Evolutionary conservation across 2,888 invertebrate genomes (phyloP).

Genomic region (Troides aeacus): DNA sequence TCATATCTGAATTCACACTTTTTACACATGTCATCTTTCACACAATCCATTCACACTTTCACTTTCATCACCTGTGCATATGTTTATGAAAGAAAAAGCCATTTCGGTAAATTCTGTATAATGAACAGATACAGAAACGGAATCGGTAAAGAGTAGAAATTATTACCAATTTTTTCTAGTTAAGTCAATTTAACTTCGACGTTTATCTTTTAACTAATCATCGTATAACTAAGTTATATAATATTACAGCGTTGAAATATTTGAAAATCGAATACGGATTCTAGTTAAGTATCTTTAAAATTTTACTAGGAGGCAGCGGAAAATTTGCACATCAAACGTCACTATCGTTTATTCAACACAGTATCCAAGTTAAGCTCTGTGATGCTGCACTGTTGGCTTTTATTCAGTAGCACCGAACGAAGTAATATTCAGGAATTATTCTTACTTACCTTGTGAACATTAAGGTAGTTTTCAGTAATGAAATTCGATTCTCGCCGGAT

Average conservation of each 20-base stretch:
- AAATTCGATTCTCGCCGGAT: constrained; percentile 2
- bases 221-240: neutral
- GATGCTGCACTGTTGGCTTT: neutral
- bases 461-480: constrained; percentile 10
- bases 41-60: too few relatives aligned
- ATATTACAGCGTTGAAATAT: neutral
- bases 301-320: neutral
- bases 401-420: neutral
- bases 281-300: neutral
- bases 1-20: too few relatives aligned
- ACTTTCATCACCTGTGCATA: too few relatives aligned
- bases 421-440: neutral
- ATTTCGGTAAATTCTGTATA: too few relatives aligned
- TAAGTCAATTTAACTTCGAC: neutral
- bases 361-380: constrained; percentile 4
- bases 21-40: too few relatives aligned
- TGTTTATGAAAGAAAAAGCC: too few relatives aligned
- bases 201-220: neutral
- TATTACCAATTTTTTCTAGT: neutral
- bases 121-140: too few relatives aligned
- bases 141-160: too few relatives aligned
- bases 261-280: neutral
- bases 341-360: constrained; percentile 1
- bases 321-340: constrained; percentile 23
- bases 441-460: neutral